phyloP scores from a whole-genome alignment of 1,140 invertebrate genomes.

The Calosoma granatense region DNA sequence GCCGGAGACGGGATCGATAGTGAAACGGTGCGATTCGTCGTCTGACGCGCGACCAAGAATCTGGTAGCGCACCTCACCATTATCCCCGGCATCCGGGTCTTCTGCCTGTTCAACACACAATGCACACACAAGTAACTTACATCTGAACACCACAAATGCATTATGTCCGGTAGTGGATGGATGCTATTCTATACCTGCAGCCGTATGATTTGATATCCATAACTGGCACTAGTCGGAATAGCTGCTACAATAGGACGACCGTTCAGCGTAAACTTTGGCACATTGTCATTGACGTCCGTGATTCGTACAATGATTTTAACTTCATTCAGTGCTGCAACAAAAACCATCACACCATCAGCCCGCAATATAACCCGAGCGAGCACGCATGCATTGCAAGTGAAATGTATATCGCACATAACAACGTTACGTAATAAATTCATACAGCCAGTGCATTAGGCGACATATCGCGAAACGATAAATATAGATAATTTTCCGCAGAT shows the following conservation, averaged over 20 bases:
- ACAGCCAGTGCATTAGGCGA: not conserved
- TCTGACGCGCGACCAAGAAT: slow-evolving; percentile 55
- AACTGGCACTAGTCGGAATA: slow-evolving; percentile 63
- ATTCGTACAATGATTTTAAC: slow-evolving; percentile 62
- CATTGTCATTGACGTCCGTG: slow-evolving; percentile 72
- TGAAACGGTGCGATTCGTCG: slow-evolving; percentile 46
- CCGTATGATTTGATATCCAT: slow-evolving; percentile 66
- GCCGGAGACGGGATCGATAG: slow-evolving; percentile 62
- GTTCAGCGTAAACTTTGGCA: slow-evolving; percentile 58
- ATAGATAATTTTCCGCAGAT: not conserved
- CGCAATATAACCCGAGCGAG: not conserved
- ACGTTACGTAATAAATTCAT: not conserved
- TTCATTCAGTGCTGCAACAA: slow-evolving; percentile 43
- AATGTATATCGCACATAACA: not conserved
- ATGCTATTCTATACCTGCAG: slow-evolving; percentile 43
- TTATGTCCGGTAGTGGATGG: not conserved
- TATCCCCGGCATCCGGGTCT: slow-evolving; percentile 63
- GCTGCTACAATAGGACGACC: slow-evolving; percentile 67
- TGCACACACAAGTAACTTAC: not conserved
- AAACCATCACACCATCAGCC: slow-evolving; percentile 6
- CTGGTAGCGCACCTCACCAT: slow-evolving; percentile 70
- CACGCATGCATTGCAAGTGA: no score
- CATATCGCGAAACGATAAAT: not conserved
- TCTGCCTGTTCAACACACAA: slow-evolving; percentile 46
- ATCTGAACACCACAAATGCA: not conserved